Percentiles rank a stretch among this genome's conserved stretches.
phyloP scores from a whole-genome alignment of 2,113 vertebrate species.

The Rattus rattus region DNA sequence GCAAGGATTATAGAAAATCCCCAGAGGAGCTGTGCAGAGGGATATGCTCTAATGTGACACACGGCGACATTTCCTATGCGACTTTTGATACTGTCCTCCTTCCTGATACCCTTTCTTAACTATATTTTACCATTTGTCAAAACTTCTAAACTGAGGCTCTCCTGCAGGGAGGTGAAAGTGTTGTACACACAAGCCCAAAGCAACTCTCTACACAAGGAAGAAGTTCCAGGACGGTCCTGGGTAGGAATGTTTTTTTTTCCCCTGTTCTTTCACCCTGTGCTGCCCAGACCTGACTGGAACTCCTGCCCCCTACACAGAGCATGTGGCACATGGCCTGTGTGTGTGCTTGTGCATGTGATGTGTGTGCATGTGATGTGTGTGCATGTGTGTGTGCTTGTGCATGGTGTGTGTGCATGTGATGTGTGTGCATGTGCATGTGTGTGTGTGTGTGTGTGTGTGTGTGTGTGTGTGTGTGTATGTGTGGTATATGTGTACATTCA shows the following conservation, averaged over 20 bases:
- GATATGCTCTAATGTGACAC: not conserved
- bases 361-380: not conserved
- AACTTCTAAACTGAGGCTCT: not conserved
- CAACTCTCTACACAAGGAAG: not conserved
- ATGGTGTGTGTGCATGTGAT: not conserved
- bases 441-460: no score
- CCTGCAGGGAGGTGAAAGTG: not conserved
- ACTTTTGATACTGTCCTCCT: not conserved
- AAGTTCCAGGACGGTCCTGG: rapidly evolving
- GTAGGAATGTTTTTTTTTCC: not conserved
- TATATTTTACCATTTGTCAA: not conserved
- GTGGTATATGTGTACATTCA: no score
- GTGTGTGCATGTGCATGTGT: not conserved
- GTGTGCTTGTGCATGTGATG: not conserved
- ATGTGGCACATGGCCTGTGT: rapidly evolving
- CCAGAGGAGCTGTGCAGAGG: not conserved
- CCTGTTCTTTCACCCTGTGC: not conserved
- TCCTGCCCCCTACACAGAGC: not conserved
- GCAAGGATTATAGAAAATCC: not conserved
- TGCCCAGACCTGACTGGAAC: not conserved
- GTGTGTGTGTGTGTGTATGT: not conserved
- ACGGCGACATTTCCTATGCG: not conserved
- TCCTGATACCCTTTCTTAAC: not conserved
- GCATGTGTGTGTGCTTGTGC: not conserved
- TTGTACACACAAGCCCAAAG: not conserved